Base-by-base conservation (phyloP, 2,113 vertebrate genomes). In the Mohoua ochrocephala region DNA sequence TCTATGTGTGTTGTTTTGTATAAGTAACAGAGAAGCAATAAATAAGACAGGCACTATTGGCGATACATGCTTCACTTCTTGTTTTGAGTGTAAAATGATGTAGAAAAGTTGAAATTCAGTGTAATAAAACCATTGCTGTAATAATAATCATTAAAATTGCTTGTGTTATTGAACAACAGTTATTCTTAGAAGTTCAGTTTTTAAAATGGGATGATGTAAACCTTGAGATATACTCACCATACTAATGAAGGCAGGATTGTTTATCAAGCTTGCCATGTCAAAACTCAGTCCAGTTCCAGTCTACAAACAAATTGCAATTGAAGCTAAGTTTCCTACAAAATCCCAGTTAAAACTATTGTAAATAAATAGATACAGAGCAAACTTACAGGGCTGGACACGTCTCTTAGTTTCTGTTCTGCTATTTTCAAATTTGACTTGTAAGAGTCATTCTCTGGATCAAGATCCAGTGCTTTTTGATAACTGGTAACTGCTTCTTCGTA, bases 221-320 rank as follows among this genome's bases (percentile, higher is more conserved):
- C 33, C 60, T 70, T 90, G 26, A 95, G 71, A 90, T 87, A 56
- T 35, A 97, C 98, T 99, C 91, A 99, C 99, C 99, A 99, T 99
- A 97, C 99, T 99, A 97, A 99, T 99, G 98, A 99, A 99, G 44
- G 99, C 99, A 50, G 99, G 99, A 98, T 99, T 99, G 97, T 99
- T 99, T 98, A 99, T 99, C 96, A 99, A 98, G 94, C 99, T 99
- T 39, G 99, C 99, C 99, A 99, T 99, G 97, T 99, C 99, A 94
- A 99, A 99, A 77, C 99, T 99, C 96, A 99, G 63, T 92, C 99
- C 99, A 42, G 99, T 98, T 76, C 99, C 99, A 84, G 98, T 99
- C 99, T 99, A 98, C 78, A 97, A 98, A 97, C 57, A 85, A 97
- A 82, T 83, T 61, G 54, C 39, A 91, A 79, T 26, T 89, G 53